Evolutionary conservation across 2,888 invertebrate genomes (phyloP).

Genomic region (Philonicus albiceps): DNA sequence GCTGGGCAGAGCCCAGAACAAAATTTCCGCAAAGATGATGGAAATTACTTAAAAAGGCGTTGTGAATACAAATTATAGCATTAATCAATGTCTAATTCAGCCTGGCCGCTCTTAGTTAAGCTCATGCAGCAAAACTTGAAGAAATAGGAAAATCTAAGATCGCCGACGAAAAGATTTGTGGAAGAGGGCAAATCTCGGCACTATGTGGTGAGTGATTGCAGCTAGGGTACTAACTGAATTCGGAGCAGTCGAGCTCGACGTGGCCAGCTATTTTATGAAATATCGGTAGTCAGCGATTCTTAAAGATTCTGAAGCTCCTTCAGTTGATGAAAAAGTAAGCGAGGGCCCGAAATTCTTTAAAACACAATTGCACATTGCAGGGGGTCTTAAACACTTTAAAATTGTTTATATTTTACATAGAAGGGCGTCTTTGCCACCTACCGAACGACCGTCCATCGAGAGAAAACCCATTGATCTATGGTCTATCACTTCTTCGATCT

Average conservation of each 20-base stretch:
- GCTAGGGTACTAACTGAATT: neutral
- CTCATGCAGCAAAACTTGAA: neutral
- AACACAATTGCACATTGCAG: no score
- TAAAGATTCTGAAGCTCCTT: no score
- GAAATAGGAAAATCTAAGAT: neutral
- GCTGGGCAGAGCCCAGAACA: neutral
- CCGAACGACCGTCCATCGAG: neutral
- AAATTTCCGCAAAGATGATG: constrained; percentile 26
- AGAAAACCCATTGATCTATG: constrained; percentile 16
- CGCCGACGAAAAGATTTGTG: neutral
- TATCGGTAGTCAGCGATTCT: no score
- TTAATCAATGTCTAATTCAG: constrained; percentile 44
- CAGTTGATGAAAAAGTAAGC: no score
- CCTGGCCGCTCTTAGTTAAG: constrained; percentile 13
- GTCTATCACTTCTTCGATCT: constrained; percentile 26
- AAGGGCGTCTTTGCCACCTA: no score
- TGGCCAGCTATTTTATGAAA: no score
- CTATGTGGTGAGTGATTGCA: neutral
- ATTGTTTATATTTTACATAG: no score
- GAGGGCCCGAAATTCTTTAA: no score
- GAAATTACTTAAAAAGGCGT: constrained; percentile 38
- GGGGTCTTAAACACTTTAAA: no score
- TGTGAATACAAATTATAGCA: constrained; percentile 43
- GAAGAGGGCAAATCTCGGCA: neutral
- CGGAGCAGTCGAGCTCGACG: neutral